Evolutionary conservation across 2,888 invertebrate species (phyloP), one percentile per base, ranked within the genome.

Genomic region (Mesorhabditis sp.): DNA sequence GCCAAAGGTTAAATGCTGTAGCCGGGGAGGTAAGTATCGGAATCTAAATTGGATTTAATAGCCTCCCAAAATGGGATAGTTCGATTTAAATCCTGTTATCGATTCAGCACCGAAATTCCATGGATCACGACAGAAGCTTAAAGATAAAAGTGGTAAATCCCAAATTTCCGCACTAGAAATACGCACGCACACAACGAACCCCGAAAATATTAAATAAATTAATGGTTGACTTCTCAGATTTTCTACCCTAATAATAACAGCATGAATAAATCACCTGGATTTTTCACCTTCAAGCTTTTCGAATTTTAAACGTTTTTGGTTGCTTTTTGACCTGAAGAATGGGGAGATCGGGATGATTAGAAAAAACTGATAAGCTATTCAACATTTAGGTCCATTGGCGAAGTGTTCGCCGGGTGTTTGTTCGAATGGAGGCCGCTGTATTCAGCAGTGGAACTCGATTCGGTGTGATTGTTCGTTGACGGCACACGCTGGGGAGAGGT

Each of bases 391-490:
- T 15, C 80, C 80, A 13, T 68, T 79, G 4, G 76, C 77, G 4
- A 73, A 77, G 41, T 80, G 80, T 62, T 72, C 72, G 4, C 73
- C 76, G 41, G 71, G 73, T 15, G 76, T 77, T 7, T 80, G 80
- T 67, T 76, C 77, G 4, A 78, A 79, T 44, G 73, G 75, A 6
- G 80, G 80, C 10, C 67, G 76, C 43, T 80, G 80, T 62, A 76
- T 80, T 65, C 80, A 80, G 62, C 71, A 77, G 44, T 80, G 79
- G 79, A 74, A 70, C 50, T 74, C 76, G 5, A 78, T 80, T 67
- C 65, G 75, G n/a, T 80, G 80, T 58, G 79, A 80, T 66, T 80
- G 80, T 67, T 70, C 74, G 43, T 65, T 78, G 28, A 80, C 80
- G 2, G 77, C 74, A 44, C 76, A 77, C 70, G 74, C 80, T 5